These are phyloP conservation scores for Sweltsa coloradensis DNA, from an alignment of 1,140 invertebrate genomes.

Conservation along the genomic window DNA sequence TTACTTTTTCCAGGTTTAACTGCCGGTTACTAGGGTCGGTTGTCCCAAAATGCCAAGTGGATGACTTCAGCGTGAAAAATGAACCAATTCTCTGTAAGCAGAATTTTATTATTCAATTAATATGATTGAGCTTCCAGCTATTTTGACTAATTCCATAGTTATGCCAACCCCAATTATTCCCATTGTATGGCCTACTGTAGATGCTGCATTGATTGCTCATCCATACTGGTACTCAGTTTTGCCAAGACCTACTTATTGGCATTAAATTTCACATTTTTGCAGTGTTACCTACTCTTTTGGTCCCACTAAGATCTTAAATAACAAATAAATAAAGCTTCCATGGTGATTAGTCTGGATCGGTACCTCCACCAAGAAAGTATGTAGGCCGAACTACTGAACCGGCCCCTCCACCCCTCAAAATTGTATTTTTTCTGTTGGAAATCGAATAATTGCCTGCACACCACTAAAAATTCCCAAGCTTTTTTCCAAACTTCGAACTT, in stretches of 20 bases:
- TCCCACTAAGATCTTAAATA: too few species aligned
- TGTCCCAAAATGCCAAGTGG: conserved; percentile 43
- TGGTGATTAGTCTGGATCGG: too few species aligned
- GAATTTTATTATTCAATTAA: conserved; percentile 7
- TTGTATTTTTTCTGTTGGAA: too few species aligned
- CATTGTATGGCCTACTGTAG: not conserved
- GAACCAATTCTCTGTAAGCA: conserved; percentile 54
- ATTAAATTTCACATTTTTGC: conserved; percentile 4
- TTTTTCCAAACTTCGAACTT: not conserved
- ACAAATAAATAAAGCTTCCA: too few species aligned
- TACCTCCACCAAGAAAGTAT: too few species aligned
- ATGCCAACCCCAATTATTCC: not conserved
- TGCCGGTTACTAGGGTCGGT: conserved; percentile 36
- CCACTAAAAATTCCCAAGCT: too few species aligned
- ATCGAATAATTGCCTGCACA: too few species aligned
- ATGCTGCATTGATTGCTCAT: not conserved
- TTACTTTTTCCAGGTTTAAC: conserved; percentile 8
- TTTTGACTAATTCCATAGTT: not conserved
- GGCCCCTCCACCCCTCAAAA: too few species aligned
- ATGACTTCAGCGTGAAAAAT: conserved; percentile 62
- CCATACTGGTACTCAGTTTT: not conserved
- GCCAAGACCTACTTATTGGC: not conserved
- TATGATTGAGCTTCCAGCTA: not conserved
- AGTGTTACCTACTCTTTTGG: too few species aligned
- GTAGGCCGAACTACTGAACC: too few species aligned